Percentiles rank a stretch among this genome's conserved stretches.
Conservation (phyloP, 2,113 vertebrate genomes). For the Oreochromis aureus region DNA sequence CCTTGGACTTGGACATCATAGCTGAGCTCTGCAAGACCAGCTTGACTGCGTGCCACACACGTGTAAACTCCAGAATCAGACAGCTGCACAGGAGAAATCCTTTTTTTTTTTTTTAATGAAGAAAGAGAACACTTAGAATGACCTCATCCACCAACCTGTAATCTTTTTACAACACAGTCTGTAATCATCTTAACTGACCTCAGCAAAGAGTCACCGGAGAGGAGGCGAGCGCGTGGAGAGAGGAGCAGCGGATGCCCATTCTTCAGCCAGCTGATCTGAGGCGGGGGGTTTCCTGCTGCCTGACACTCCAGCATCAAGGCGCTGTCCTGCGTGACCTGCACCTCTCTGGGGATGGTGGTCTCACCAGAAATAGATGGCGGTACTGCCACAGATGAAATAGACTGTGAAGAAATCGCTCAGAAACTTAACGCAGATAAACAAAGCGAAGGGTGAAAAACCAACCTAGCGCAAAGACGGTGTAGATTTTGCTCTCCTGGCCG, state of each 20-base stretch:
- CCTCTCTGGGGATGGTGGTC: constrained; percentile 47
- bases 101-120: constrained; percentile 51
- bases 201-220: constrained; percentile 74
- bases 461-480: constrained; percentile 80
- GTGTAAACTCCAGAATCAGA: constrained; percentile 82
- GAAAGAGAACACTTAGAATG: neutral
- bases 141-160: neutral
- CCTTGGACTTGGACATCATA: constrained; percentile 85
- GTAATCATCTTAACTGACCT: constrained; percentile 63
- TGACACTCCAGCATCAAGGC: constrained; percentile 78
- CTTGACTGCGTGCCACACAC: constrained; percentile 79
- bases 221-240: constrained; percentile 74
- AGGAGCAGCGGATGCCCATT: constrained; percentile 79
- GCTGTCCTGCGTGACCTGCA: constrained; percentile 66
- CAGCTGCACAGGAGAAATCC: constrained; percentile 81
- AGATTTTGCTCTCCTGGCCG: constrained; percentile 79
- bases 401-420: neutral
- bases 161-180: neutral
- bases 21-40: constrained; percentile 78
- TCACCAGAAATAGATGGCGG: constrained; percentile 74
- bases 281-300: constrained; percentile 71
- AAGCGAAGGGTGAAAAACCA: constrained; percentile 13
- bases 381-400: constrained; percentile 58
- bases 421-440: neutral
- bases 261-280: constrained; percentile 85